Evolutionary conservation across 2,113 vertebrate genomes (phyloP).

Genomic region (Takifugu bimaculatus): DNA sequence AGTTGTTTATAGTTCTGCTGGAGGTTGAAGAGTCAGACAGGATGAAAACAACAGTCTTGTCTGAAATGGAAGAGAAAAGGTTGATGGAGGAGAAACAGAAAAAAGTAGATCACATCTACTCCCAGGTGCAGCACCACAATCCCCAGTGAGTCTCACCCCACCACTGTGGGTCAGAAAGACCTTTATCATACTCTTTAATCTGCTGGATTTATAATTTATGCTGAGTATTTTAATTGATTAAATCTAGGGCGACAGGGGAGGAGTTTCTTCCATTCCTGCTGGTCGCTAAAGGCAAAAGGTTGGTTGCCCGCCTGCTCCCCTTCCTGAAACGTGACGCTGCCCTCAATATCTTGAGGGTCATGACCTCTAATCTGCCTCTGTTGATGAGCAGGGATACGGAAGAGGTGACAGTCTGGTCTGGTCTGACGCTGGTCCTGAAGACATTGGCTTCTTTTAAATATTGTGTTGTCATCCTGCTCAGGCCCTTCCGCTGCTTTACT

Average conservation of each 20-base stretch:
- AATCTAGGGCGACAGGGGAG: slow-evolving; percentile 77
- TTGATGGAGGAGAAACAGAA: slow-evolving; percentile 67
- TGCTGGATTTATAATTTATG: neutral
- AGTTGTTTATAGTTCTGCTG: slow-evolving; percentile 85
- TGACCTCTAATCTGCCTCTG: slow-evolving; percentile 79
- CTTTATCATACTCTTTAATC: neutral
- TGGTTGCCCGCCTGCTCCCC: slow-evolving; percentile 82
- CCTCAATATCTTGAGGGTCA: slow-evolving; percentile 69
- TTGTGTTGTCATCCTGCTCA: slow-evolving; percentile 38
- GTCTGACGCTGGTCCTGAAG: neutral
- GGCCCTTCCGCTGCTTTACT: slow-evolving; percentile 85
- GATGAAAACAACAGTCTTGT: slow-evolving; percentile 56
- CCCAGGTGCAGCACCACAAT: slow-evolving; percentile 64
- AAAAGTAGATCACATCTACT: slow-evolving; percentile 79
- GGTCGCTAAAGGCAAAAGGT: slow-evolving; percentile 85
- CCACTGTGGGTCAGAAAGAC: too few species aligned
- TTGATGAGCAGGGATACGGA: slow-evolving; percentile 85
- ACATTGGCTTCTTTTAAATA: neutral
- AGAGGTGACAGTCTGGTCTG: slow-evolving; percentile 68
- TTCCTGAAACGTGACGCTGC: slow-evolving; percentile 75
- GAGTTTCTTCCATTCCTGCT: slow-evolving; percentile 86
- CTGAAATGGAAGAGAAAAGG: slow-evolving; percentile 62
- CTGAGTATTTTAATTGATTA: neutral
- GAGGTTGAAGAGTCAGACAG: slow-evolving; percentile 81
- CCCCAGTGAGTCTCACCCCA: slow-evolving; percentile 48